Evolutionary conservation across 2,113 vertebrate species (phyloP).

Genomic region (Marmota monax): DNA sequence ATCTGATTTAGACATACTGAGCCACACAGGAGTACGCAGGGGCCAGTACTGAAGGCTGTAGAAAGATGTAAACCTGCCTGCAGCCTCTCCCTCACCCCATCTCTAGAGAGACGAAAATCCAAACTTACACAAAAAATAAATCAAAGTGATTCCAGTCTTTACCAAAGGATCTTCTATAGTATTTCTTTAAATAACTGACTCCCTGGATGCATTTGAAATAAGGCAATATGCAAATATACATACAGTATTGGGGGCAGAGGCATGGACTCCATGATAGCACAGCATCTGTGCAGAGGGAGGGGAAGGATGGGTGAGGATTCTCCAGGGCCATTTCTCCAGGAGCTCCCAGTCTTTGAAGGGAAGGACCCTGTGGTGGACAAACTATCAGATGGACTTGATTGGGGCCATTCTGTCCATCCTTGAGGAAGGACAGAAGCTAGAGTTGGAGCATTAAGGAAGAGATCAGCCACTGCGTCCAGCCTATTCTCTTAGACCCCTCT

Average conservation of each 20-base stretch:
- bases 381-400: neutral
- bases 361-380: neutral
- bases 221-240: constrained; percentile 37
- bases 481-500: neutral
- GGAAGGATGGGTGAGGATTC: neutral
- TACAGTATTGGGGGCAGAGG: too few relatives aligned
- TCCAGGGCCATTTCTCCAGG: neutral
- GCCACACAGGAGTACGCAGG: neutral
- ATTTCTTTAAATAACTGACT: constrained; percentile 68
- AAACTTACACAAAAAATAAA: constrained; percentile 62
- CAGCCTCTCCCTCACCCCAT: neutral
- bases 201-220: constrained; percentile 47
- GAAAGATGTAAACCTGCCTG: neutral
- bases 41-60: neutral
- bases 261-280: neutral
- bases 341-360: neutral
- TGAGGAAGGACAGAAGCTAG: neutral
- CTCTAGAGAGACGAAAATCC: constrained; percentile 68
- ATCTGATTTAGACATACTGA: neutral
- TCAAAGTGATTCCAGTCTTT: constrained; percentile 66
- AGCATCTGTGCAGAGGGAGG: neutral
- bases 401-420: neutral
- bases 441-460: neutral
- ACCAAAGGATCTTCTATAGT: constrained; percentile 64
- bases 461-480: neutral